Evolutionary conservation across 2,888 invertebrate species (phyloP), one percentile per base, ranked within the genome.

Genomic region (Caenorhabditis sp.): DNA sequence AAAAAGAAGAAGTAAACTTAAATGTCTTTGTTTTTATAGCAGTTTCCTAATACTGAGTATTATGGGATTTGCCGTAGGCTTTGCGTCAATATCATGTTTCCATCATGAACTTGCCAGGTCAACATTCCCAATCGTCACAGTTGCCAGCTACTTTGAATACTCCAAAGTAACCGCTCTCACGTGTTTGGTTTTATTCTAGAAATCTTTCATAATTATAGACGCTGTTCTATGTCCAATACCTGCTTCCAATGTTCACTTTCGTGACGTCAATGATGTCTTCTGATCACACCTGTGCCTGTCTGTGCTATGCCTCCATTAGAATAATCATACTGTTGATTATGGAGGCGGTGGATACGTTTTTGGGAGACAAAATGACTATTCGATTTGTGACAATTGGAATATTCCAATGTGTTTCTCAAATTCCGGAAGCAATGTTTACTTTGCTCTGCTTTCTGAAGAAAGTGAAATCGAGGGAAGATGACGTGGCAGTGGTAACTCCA

Each of bases 51-150:
- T 44, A 20, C 1, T 55, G 4, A 18, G 35, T 8, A 40, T 56
- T 13, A 24, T 67, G 28, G 11, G 22, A 8, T 67, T 44, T 9
- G 35, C 67, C 1, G 18, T 28, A 11, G 55, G 55, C 1, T 67
- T 67, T 28, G 24, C 55, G 1, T 13, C 55, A 8, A 11, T 55
- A 0, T 67, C 67, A 2, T 44, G 55, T 13, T 56, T 67, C 13
- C 67, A 67, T 18, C 67, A 67, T 28, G 67, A 67, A 67, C 22
- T 56, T 15, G 37, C 35, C 20, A 37, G 67, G 13, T 0, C 13
- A 26, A 11, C 51, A 6, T 44, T 67, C 15, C 55, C 37, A 24
- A 13, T 67, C 1, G 44, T 67, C 8, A n/a, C 24, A 1, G 8
- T 67, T 9, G 55, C 67, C n/a, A 67, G 67, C 55, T 40, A n/a